Percentiles rank a stretch among this genome's conserved stretches.
These are phyloP conservation scores for Aproaerema taeniolella DNA, from an alignment of 2,888 invertebrate species.

Conservation along the genomic window DNA sequence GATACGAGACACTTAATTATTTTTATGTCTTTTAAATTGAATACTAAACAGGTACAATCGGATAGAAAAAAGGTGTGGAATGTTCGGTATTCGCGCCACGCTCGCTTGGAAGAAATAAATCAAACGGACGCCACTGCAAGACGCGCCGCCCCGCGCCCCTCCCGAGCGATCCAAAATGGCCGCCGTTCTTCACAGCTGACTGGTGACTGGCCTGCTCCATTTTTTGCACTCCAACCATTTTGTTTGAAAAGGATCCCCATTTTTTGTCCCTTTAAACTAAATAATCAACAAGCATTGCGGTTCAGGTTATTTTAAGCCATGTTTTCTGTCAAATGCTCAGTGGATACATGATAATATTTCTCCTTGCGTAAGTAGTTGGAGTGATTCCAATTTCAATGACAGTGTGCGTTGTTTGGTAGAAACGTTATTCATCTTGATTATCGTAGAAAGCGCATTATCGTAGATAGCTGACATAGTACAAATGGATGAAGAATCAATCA, in stretches of 20 bases:
- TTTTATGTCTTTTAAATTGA: conserved; percentile 9
- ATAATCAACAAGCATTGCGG: too few species aligned
- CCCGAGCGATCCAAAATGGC: conserved; percentile 61
- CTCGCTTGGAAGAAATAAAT: conserved; percentile 50
- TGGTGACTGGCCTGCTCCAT: conserved; percentile 39
- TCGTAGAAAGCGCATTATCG: too few species aligned
- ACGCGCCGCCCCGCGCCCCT: conserved; percentile 35
- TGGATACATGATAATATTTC: conserved; percentile 21
- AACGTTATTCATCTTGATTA: too few species aligned
- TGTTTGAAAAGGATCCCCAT: conserved; percentile 29
- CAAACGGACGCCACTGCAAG: conserved; percentile 35
- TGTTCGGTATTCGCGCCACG: conserved; percentile 33
- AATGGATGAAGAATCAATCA: too few species aligned
- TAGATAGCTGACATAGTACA: too few species aligned
- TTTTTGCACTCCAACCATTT: conserved; percentile 53
- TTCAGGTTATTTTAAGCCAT: conserved; percentile 20
- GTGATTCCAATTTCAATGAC: conserved; percentile 28
- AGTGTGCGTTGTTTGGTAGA: neutral
- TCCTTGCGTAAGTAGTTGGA: conserved; percentile 24
- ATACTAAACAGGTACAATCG: conserved; percentile 34
- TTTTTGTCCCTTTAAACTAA: conserved; percentile 24
- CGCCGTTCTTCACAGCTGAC: conserved; percentile 54
- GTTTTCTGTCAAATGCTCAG: too few species aligned
- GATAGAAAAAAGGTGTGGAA: conserved; percentile 39
- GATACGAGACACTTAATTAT: neutral